phyloP scores from a whole-genome alignment of 2,888 invertebrate species.

The Chrysolina americana region DNA sequence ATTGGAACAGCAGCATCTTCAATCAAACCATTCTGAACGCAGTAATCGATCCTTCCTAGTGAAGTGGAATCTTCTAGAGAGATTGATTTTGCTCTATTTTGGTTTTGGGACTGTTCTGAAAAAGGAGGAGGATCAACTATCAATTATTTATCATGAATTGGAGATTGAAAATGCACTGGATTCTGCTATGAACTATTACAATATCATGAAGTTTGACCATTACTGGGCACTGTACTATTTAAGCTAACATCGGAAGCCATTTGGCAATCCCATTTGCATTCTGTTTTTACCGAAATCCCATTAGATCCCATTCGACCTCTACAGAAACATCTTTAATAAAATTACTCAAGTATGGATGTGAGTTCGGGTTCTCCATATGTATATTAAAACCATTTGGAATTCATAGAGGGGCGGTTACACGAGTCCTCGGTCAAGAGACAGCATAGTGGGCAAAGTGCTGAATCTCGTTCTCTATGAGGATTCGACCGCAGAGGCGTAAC shows the following conservation, averaged over 20 bases:
- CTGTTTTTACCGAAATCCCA: conserved; percentile 38
- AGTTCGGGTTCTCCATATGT: conserved; percentile 38
- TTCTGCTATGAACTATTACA: too few species aligned
- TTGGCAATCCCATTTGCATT: neutral
- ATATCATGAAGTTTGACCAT: too few species aligned
- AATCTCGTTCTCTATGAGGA: conserved; percentile 10
- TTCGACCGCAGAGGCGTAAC: conserved; percentile 3
- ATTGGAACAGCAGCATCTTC: too few species aligned
- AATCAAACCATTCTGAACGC: too few species aligned
- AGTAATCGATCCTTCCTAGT: too few species aligned
- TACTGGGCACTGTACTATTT: too few species aligned
- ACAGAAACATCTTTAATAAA: conserved; percentile 45
- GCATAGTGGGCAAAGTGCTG: conserved; percentile 34
- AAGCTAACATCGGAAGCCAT: conserved; percentile 3
- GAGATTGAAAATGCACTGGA: too few species aligned
- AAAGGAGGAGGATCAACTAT: too few species aligned
- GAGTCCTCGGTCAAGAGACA: conserved; percentile 47
- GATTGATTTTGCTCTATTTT: too few species aligned
- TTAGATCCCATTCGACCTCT: conserved; percentile 35
- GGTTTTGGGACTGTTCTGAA: too few species aligned
- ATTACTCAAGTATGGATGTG: conserved; percentile 40
- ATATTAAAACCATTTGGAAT: conserved; percentile 52
- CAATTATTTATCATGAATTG: too few species aligned
- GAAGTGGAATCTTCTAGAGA: too few species aligned
- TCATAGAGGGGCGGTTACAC: conserved; percentile 54